Evolutionary conservation across 1,140 invertebrate species (phyloP), one percentile per base, ranked within the genome.

Genomic region (Oncopodura yosiiana): DNA sequence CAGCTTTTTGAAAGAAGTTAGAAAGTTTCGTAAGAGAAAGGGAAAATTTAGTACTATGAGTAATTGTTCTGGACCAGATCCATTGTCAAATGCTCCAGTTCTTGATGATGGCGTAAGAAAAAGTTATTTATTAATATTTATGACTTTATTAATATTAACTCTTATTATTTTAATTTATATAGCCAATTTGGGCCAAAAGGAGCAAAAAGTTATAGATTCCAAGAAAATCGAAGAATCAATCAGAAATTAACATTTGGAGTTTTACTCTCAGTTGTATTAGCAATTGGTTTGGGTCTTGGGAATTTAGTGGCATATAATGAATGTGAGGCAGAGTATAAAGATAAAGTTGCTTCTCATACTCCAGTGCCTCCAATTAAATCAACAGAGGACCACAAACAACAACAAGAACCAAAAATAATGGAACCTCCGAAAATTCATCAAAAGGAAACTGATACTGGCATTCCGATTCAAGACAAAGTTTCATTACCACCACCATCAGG

Each of bases 111-210:
- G 61, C 48, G 61, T 63, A 60, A 60, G 56, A 12, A 44, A 16
- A 6, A 11, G 8, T 27, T 44, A 8, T 6, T 9, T 16, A 23
- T 8, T 42, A 19, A 19, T 9, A 42, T 11, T 12, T 12, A n/a
- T 42, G 19, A 42, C 12, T 8, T 42, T 42, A 42, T 12, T 42
- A 19, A 42, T 9, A 42, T 42, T 12, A 24, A 26, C 8, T 50
- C 29, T 9, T 24, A 5, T 42, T 30, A 48, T 21, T 37, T 36
- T 45, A 26, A 32, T 52, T 53, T 34, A 19, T 43, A 2, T 27
- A 63, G 62, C 62, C 62, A 32, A 63, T 63, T 30, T 63, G 62
- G 62, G 41, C 49, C n/a, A n/a, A 60, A 58, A 39, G 62, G 62
- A 36, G 34, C 50, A 43, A 63, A 60, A 39, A 32, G 30, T 3